Base-by-base conservation (phyloP, 2,888 invertebrate genomes). In the Protonemura montana region DNA sequence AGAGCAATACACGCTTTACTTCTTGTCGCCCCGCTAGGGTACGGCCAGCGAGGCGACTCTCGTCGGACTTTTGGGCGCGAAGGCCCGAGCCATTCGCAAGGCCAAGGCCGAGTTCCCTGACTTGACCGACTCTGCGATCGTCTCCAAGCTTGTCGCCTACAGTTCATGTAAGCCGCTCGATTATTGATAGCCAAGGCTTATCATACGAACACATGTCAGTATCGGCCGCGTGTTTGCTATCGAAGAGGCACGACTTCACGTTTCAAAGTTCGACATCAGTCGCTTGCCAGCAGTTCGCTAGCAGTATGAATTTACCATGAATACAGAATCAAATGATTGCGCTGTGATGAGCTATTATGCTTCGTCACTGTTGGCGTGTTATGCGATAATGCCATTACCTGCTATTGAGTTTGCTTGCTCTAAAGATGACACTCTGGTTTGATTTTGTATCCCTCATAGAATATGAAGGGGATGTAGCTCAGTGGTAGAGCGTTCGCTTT, bases 401-500 rank as follows among this genome's bases (percentile, higher is more conserved):
- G 59, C 59, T 21, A 59, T 59, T 2, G 35, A 35, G 35, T 2
- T 13, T 16, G 59, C 59, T 21, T 21, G 59, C 59, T 10, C 21
- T 59, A 59, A 59, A 59, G 59, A 2, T 59, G 59, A 59, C 59
- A 59, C 59, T 10, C 7, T 59, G 59, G 59, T 59, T 7, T 3
- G 13, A n/a, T 78, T 28, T 78, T 2, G 26, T 78, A 5, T 78
- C 13, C 26, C n/a, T 21, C 78, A 3, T 25, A 78, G 2, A 25
- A 3, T 25, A 10, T 16, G 29, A 7, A 78, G 27, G 94, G 94
- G 97, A 96, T 97, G 96, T 97, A 97, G 97, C 97, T 78, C 78
- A 78, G 97, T 97, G 97, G 97, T 97, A 97, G 97, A 97, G 97
- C 97, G 97, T 97, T 97, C 97, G 97, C 97, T 97, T 97, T 97